A percentile compares a stretch with the other conserved stretches of the same genome.
Conservation (phyloP, 1,140 invertebrate species). For the Drosophila lacteicornis region DNA sequence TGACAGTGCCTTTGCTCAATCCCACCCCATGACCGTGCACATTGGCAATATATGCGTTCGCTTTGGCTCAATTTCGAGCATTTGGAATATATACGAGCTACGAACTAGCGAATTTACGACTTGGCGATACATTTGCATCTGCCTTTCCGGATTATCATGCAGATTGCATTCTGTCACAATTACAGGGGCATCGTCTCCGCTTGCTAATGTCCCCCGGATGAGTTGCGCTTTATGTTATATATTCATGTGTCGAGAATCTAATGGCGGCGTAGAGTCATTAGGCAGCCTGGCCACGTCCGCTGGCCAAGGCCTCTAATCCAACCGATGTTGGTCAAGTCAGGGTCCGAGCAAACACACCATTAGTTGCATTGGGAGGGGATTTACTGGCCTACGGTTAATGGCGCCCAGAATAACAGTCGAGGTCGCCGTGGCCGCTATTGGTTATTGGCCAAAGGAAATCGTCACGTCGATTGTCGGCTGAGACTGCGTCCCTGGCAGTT, state of each 20-base stretch:
- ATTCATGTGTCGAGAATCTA: constrained; percentile 50
- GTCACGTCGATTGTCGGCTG: constrained; percentile 30
- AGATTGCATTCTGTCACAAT: constrained; percentile 59
- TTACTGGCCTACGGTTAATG: constrained; percentile 12
- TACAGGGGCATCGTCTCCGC: constrained; percentile 5
- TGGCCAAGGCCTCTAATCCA: constrained; percentile 9
- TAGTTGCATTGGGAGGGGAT: constrained; percentile 15
- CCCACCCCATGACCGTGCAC: constrained; percentile 50
- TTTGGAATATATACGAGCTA: constrained; percentile 27
- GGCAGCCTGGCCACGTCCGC: constrained; percentile 38
- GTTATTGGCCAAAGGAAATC: constrained; percentile 46
- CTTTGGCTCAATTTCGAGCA: constrained; percentile 44
- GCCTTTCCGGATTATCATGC: constrained; percentile 70
- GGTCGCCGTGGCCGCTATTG: constrained; percentile 14
- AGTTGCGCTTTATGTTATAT: constrained; percentile 44
- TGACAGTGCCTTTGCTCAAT: constrained; percentile 29
- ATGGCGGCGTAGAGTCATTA: constrained; percentile 41
- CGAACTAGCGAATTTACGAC: constrained; percentile 44
- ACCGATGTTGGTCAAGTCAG: constrained; percentile 32
- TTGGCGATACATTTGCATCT: constrained; percentile 35
- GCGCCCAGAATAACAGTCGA: constrained; percentile 35
- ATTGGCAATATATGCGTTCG: constrained; percentile 49
- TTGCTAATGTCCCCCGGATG: constrained; percentile 49
- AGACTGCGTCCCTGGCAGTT: constrained; percentile 55
- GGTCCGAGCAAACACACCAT: constrained; percentile 23